Evolutionary conservation across 2,797 vertebrate genomes (phyloP).

Genomic region (Orestias chungarensis): DNA sequence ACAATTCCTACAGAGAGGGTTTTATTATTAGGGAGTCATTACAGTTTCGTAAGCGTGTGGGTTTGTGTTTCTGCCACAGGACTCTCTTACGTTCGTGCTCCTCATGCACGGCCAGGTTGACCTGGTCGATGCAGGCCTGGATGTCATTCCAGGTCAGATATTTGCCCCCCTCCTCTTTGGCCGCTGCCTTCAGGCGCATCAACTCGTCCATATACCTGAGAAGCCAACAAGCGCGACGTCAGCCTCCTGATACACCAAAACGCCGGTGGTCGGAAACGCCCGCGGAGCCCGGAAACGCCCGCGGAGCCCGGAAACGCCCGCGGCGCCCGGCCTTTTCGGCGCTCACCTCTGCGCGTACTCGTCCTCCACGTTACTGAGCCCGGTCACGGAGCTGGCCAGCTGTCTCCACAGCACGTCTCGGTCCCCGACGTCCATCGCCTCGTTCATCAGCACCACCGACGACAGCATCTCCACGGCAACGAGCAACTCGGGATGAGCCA

Average conservation of each 20-base stretch:
- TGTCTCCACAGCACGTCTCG: conserved; percentile 88
- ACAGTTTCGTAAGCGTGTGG: too few species aligned
- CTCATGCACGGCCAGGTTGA: conserved; percentile 89
- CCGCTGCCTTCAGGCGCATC: conserved; percentile 87
- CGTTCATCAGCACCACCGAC: conserved; percentile 94
- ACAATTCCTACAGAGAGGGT: conserved; percentile 85
- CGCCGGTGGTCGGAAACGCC: neutral
- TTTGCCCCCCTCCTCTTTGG: conserved; percentile 79
- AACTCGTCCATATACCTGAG: conserved; percentile 94
- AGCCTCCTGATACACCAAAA: neutral
- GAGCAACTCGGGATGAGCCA: conserved; percentile 91
- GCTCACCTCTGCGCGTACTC: conserved; percentile 92
- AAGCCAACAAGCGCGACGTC: neutral
- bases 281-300: rapidly evolving
- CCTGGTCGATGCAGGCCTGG: conserved; percentile 90
- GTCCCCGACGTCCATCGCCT: conserved; percentile 90
- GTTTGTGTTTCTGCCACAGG: too few species aligned
- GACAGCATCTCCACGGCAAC: conserved; percentile 99
- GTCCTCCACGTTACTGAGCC: conserved; percentile 93
- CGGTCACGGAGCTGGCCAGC: conserved; percentile 88
- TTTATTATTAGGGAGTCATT: neutral
- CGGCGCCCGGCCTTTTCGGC: rapidly evolving
- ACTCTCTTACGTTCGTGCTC: conserved; percentile 91
- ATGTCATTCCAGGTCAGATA: conserved; percentile 98
- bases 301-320: neutral